Conservation (phyloP, 2,888 invertebrate genomes). For the Perizoma flavofasciatum region DNA sequence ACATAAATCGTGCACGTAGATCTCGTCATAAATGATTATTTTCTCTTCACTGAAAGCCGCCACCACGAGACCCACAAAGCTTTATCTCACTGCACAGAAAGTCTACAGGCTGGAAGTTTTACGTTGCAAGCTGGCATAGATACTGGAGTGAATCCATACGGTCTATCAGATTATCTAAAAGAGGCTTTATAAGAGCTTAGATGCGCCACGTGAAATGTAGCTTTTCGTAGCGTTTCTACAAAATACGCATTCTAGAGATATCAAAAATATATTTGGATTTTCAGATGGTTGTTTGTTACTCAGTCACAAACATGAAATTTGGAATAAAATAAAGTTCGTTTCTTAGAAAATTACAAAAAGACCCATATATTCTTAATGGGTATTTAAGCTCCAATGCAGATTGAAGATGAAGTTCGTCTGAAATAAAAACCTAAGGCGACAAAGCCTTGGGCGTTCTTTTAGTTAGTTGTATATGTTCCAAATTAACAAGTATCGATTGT, state of each 20-base stretch:
- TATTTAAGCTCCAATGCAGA: too few relatives aligned
- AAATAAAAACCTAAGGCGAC: too few relatives aligned
- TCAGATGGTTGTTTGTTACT: too few relatives aligned
- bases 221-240: not conserved
- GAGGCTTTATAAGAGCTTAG: not conserved
- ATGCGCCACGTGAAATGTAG: not conserved
- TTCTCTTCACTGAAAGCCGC: conserved; percentile 5
- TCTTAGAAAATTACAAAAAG: too few relatives aligned
- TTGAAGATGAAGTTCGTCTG: too few relatives aligned
- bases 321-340: too few relatives aligned
- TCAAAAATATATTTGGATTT: too few relatives aligned
- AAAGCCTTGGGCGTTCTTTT: too few relatives aligned
- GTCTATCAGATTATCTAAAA: not conserved
- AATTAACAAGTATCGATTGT: conserved; percentile 1
- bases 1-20: conserved; percentile 30
- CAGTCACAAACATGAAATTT: too few relatives aligned
- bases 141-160: not conserved
- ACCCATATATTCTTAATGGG: too few relatives aligned
- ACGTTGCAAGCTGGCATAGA: not conserved
- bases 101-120: not conserved
- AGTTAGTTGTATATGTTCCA: not conserved
- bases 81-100: conserved; percentile 1
- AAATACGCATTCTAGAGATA: not conserved
- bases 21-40: conserved; percentile 16
- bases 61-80: conserved; percentile 7